These are phyloP conservation scores for Perdix hodgsoniae DNA, from an alignment of 2,797 vertebrate species.

Conservation along the genomic window DNA sequence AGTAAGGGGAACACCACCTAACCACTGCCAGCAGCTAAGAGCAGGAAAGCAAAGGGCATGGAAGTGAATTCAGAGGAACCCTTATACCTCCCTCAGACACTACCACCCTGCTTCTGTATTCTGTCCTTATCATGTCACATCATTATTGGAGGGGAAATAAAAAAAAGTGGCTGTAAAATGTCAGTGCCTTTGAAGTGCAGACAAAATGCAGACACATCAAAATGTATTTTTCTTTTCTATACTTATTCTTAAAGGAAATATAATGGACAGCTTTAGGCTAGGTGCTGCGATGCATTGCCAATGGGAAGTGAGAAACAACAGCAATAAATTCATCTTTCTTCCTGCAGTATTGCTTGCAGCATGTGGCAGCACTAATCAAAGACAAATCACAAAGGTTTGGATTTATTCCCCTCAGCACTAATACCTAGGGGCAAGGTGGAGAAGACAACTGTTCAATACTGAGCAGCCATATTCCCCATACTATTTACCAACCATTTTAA, in stretches of 20 bases:
- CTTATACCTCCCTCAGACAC: background rate
- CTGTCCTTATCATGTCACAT: background rate
- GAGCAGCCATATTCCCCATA: conserved; percentile 34
- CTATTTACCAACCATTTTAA: conserved; percentile 23
- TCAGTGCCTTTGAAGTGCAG: conserved; percentile 47
- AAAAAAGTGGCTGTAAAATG: conserved; percentile 14
- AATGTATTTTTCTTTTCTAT: conserved; percentile 47
- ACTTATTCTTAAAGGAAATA: conserved; percentile 59
- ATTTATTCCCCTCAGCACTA: conserved; percentile 44
- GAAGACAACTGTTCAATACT: conserved; percentile 22
- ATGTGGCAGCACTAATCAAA: conserved; percentile 67
- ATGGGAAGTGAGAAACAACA: conserved; percentile 52
- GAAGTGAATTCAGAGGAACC: background rate
- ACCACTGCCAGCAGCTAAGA: background rate
- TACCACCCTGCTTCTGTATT: background rate
- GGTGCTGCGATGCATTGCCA: background rate
- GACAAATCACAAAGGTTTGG: conserved; percentile 62
- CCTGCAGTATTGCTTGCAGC: conserved; percentile 54
- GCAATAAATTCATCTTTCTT: conserved; percentile 66
- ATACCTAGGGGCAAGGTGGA: conserved; percentile 42
- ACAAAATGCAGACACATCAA: conserved; percentile 47
- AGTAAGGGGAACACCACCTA: background rate
- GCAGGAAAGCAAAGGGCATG: background rate
- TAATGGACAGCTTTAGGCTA: conserved; percentile 48
- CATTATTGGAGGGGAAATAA: background rate